Evolutionary conservation across 1,140 invertebrate species (phyloP).

Genomic region (Orchesella cincta): DNA sequence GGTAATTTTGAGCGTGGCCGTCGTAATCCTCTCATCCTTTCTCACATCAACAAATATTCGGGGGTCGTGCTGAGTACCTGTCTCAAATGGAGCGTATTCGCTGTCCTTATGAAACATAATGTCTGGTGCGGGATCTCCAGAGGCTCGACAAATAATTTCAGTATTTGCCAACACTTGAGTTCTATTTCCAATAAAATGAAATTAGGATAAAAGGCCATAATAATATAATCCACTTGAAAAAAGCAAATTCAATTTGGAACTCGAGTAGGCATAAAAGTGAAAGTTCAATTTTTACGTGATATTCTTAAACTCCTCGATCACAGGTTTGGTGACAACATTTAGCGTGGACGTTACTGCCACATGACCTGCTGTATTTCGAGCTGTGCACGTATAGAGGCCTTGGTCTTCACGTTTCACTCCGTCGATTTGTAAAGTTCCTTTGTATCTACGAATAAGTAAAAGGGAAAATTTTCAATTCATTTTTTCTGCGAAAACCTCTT

Average conservation of each 20-base stretch:
- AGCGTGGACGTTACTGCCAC: conserved; percentile 67
- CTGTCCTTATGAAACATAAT: conserved; percentile 68
- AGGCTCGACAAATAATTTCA: conserved; percentile 54
- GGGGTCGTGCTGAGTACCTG: conserved; percentile 52
- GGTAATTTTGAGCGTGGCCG: conserved; percentile 54
- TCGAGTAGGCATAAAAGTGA: not conserved
- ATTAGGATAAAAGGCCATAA: not conserved
- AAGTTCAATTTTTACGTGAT: conserved; percentile 65
- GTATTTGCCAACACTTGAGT: conserved; percentile 45
- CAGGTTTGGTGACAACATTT: conserved; percentile 70
- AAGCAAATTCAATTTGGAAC: not conserved
- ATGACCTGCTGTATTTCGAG: conserved; percentile 75
- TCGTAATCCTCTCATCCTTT: conserved; percentile 40
- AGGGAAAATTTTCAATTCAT: not conserved
- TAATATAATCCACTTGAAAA: not conserved
- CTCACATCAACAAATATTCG: conserved; percentile 53
- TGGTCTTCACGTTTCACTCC: conserved; percentile 75
- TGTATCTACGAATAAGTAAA: conserved; percentile 44
- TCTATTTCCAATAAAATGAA: not conserved
- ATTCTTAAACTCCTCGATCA: conserved; percentile 76
- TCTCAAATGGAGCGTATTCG: conserved; percentile 44
- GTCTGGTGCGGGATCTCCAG: conserved; percentile 68
- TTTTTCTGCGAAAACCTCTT: not conserved
- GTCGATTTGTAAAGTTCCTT: conserved; percentile 69
- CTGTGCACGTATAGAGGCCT: conserved; percentile 74